Percentiles rank a stretch among this genome's conserved stretches.
Conservation (phyloP, 2,888 invertebrate genomes). For the Diplolepis rosae region DNA sequence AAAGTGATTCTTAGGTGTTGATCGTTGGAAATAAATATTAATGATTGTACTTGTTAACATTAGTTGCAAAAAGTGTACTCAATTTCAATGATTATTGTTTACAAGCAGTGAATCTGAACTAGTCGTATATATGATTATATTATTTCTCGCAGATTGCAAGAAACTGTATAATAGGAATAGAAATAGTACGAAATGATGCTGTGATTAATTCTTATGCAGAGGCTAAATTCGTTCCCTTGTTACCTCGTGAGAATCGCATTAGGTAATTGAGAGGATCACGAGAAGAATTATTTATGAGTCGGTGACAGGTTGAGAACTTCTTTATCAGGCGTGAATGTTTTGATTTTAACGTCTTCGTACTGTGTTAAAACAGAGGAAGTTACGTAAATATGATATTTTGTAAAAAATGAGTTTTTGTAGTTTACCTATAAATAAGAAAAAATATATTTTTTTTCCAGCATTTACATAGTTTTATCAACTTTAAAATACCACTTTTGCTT, state of each 20-base stretch:
- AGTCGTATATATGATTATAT: conserved; percentile 5
- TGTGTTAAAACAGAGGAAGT: too few species aligned
- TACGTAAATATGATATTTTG: too few species aligned
- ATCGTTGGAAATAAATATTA: background rate
- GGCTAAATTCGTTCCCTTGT: background rate
- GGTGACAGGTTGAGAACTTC: background rate
- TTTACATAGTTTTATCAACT: too few species aligned
- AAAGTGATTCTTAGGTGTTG: background rate
- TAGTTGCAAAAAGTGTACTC: background rate
- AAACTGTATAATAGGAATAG: background rate
- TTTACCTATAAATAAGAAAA: too few species aligned
- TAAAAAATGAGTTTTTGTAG: too few species aligned
- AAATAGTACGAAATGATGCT: background rate
- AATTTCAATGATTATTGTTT: conserved; percentile 12
- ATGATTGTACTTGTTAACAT: conserved; percentile 1
- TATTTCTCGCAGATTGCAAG: background rate
- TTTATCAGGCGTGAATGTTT: background rate
- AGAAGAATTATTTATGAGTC: background rate
- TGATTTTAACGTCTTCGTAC: background rate
- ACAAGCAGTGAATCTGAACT: background rate
- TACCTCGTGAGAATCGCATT: conserved; percentile 30
- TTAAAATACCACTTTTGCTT: too few species aligned
- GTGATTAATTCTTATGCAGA: conserved; percentile 27
- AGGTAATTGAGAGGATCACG: conserved; percentile 25
- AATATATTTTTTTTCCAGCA: too few species aligned